Conservation (phyloP, 2,113 vertebrate species). For the Equus przewalskii region DNA sequence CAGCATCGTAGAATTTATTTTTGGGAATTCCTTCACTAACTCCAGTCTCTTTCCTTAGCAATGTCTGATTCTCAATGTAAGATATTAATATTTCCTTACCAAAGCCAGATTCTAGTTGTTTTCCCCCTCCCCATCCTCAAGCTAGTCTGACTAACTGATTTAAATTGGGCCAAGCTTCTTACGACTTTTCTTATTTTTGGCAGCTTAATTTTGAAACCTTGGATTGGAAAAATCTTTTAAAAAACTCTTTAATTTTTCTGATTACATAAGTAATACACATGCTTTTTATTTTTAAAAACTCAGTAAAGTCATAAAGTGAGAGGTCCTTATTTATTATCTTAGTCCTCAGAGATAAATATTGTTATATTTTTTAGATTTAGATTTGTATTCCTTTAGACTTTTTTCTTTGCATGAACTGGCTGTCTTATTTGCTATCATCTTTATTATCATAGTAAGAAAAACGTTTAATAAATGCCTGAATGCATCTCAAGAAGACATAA, state of each 20-base stretch:
- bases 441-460: neutral
- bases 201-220: constrained; percentile 26
- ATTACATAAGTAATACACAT: neutral
- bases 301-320: neutral
- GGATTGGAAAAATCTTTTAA: neutral
- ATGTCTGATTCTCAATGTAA: neutral
- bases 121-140: neutral
- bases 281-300: constrained; percentile 48
- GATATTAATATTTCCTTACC: neutral
- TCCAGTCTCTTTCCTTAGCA: neutral
- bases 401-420: neutral
- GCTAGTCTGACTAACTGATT: neutral
- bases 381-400: neutral
- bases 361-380: neutral
- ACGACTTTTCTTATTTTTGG: neutral
- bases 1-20: neutral
- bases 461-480: neutral
- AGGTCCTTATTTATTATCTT: neutral
- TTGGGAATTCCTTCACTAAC: constrained; percentile 8
- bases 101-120: neutral
- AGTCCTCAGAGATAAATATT: neutral
- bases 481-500: neutral
- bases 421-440: neutral
- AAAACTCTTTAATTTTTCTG: constrained; percentile 19
- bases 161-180: neutral